phyloP scores from a whole-genome alignment of 2,113 vertebrate genomes.

The Entosphenus tridentatus region DNA sequence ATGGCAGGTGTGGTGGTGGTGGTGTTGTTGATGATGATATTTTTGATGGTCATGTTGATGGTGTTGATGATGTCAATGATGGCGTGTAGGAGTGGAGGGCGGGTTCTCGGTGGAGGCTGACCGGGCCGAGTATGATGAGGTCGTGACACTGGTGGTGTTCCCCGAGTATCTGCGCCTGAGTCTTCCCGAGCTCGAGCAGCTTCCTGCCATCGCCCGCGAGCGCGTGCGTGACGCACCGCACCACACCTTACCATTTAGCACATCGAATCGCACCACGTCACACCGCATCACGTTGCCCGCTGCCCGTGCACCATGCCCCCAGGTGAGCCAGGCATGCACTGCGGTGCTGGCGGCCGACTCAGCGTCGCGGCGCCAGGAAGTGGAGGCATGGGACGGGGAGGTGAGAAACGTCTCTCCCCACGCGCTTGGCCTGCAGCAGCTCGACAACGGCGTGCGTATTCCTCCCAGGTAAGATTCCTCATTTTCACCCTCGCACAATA shows the following conservation, averaged over 20 bases:
- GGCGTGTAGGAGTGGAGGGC: slow-evolving; percentile 54
- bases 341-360: slow-evolving; percentile 77
- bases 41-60: too few species aligned
- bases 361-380: slow-evolving; percentile 64
- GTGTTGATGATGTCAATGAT: too few species aligned
- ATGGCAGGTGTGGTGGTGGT: too few species aligned
- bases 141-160: slow-evolving; percentile 76
- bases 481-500: neutral
- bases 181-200: neutral
- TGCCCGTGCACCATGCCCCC: neutral
- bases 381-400: slow-evolving; percentile 93
- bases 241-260: too few species aligned
- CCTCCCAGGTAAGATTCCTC: slow-evolving; percentile 49
- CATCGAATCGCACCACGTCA: neutral
- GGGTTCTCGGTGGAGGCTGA: slow-evolving; percentile 69
- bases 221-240: too few species aligned
- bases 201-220: too few species aligned
- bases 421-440: slow-evolving; percentile 59
- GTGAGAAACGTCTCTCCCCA: slow-evolving; percentile 73
- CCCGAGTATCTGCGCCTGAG: slow-evolving; percentile 45
- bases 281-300: neutral
- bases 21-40: too few species aligned
- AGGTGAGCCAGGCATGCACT: slow-evolving; percentile 13
- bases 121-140: slow-evolving; percentile 70
- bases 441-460: slow-evolving; percentile 69